Conservation (phyloP, 2,888 invertebrate genomes). For the Odontocerum albicorne region DNA sequence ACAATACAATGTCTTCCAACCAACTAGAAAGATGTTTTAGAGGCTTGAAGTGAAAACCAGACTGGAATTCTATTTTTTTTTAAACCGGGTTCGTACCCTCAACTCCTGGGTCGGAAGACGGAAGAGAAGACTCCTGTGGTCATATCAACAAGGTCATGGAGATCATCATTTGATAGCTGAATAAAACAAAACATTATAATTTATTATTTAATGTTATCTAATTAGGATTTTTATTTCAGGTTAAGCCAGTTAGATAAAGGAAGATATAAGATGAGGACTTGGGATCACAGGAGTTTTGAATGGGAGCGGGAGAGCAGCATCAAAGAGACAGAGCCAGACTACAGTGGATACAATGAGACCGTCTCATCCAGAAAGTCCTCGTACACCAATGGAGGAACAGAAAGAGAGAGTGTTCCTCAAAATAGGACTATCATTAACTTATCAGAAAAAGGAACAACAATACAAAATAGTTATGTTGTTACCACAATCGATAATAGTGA, state of each 20-base stretch:
- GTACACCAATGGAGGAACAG: constrained; percentile 32
- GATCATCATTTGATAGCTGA: no score
- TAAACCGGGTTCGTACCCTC: no score
- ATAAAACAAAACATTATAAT: no score
- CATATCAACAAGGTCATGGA: no score
- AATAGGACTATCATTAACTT: constrained; percentile 75
- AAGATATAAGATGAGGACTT: constrained; percentile 55
- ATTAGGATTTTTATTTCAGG: constrained; percentile 12
- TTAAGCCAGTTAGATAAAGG: constrained; percentile 33
- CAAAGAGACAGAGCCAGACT: constrained; percentile 55
- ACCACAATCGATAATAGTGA: constrained; percentile 41
- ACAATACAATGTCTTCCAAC: no score
- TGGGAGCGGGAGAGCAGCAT: constrained; percentile 54
- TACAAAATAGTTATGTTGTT: constrained; percentile 64
- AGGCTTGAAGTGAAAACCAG: no score
- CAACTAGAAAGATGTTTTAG: no score
- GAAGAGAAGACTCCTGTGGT: no score
- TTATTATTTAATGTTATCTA: no score
- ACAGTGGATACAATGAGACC: constrained; percentile 55
- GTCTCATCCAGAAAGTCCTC: constrained; percentile 54
- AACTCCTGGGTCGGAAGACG: no score
- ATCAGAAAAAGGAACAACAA: constrained; percentile 71
- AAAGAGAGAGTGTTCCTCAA: constrained; percentile 53
- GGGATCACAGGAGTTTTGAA: constrained; percentile 64
- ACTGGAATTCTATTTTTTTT: no score